These are phyloP conservation scores for Machimus atricapillus DNA, from an alignment of 2,888 invertebrate species.

Conservation along the genomic window DNA sequence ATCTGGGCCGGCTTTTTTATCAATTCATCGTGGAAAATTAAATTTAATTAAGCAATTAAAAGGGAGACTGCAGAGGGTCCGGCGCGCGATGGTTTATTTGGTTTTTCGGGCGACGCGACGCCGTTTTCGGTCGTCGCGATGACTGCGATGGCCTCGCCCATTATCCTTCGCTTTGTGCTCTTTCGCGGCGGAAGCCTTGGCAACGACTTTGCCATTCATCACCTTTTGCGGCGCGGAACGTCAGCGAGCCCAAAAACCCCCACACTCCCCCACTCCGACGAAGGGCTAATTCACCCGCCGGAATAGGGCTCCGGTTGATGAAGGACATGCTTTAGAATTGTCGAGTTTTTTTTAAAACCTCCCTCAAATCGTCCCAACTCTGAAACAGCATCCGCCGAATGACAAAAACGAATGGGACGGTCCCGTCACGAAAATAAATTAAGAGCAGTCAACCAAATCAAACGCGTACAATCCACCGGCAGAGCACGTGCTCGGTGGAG, in stretches of 20 bases:
- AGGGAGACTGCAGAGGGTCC: not conserved
- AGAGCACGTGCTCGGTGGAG: not conserved
- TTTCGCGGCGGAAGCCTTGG: not conserved
- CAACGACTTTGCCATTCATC: not conserved
- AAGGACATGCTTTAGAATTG: not conserved
- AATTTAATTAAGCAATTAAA: slow-evolving; percentile 37
- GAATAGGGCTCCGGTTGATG: not conserved
- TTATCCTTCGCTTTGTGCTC: not conserved
- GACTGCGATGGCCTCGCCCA: not conserved
- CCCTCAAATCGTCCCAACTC: not conserved
- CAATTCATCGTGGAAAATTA: slow-evolving; percentile 38
- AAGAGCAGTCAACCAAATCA: not conserved
- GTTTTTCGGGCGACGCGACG: not conserved
- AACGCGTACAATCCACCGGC: not conserved
- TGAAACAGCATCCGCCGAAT: not conserved
- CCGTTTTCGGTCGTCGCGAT: not conserved
- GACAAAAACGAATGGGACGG: not conserved
- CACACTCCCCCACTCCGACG: not conserved
- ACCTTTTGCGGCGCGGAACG: not conserved
- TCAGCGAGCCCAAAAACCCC: not conserved
- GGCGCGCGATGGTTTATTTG: not conserved
- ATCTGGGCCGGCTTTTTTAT: not conserved
- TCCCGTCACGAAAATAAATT: not conserved
- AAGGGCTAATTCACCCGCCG: not conserved
- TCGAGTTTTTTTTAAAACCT: not conserved